Percentiles rank a stretch among this genome's conserved stretches.
Conservation (phyloP, 2,888 invertebrate genomes). For the Conchocele bisecta region DNA sequence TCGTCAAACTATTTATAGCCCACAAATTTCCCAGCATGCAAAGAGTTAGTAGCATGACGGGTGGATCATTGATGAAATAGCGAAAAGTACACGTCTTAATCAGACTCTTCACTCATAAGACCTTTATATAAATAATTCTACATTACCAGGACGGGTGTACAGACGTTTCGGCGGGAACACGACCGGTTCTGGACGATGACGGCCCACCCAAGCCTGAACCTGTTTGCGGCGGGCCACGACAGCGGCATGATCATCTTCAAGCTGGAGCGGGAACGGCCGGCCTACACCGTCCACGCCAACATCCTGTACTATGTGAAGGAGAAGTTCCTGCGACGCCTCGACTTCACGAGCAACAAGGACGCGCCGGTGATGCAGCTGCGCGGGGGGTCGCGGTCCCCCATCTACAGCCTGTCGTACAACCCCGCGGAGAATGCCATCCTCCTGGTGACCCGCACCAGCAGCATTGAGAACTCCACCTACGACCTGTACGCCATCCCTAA, state of each 20-base stretch:
- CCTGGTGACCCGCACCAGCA: slow-evolving; percentile 90
- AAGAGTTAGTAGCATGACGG: no score
- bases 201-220: slow-evolving; percentile 95
- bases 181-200: slow-evolving; percentile 99
- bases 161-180: slow-evolving; percentile 90
- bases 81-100: no score
- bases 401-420: slow-evolving; percentile 94
- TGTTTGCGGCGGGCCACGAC: slow-evolving; percentile 99
- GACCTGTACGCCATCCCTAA: slow-evolving; percentile 96
- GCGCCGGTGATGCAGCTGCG: slow-evolving; percentile 95
- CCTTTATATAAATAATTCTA: not conserved
- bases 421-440: slow-evolving; percentile 98
- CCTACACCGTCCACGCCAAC: slow-evolving; percentile 96
- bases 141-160: slow-evolving; percentile 79
- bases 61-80: no score
- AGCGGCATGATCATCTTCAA: slow-evolving; percentile 96
- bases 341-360: slow-evolving; percentile 96
- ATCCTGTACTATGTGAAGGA: slow-evolving; percentile 98
- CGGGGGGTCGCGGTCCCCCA: slow-evolving; percentile 82
- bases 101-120: no score
- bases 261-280: slow-evolving; percentile 97
- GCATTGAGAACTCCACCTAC: slow-evolving; percentile 94
- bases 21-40: no score
- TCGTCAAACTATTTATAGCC: no score
- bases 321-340: slow-evolving; percentile 93